A percentile compares a stretch with the other conserved stretches of the same genome.
Evolutionary conservation across 1,140 invertebrate species (phyloP).

Genomic region (Chironomus striatipennis): DNA sequence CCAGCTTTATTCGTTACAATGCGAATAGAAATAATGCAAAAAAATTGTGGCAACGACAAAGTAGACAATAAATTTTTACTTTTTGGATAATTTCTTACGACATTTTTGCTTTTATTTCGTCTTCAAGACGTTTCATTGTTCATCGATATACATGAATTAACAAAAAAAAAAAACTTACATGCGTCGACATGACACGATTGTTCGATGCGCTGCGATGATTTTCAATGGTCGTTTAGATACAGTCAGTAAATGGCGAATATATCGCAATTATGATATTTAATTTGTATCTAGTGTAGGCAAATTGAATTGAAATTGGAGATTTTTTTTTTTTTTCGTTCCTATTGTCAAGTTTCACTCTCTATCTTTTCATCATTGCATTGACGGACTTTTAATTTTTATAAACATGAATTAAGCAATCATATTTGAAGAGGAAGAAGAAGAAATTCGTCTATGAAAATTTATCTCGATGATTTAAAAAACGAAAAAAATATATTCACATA

Average conservation of each 20-base stretch:
- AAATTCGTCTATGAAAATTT: no score
- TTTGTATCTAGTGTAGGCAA: no score
- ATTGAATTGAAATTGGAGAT: no score
- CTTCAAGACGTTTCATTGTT: background rate
- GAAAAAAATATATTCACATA: slow-evolving; percentile 10
- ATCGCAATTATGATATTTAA: background rate
- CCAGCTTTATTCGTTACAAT: background rate
- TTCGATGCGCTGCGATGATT: background rate
- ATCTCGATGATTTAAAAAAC: no score
- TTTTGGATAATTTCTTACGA: background rate
- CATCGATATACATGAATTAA: background rate
- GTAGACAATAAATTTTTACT: background rate
- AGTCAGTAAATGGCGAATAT: background rate
- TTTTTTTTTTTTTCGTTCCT: no score
- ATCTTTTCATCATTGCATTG: no score
- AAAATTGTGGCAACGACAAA: background rate
- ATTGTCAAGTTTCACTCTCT: no score
- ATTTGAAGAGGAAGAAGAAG: no score
- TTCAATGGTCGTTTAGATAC: background rate
- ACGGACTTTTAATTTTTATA: no score
- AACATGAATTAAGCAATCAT: no score
- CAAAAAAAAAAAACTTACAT: background rate
- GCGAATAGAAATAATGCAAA: no score
- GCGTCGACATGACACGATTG: background rate
- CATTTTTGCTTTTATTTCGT: background rate